Percentiles rank a stretch among this genome's conserved stretches.
These are phyloP conservation scores for Hirtodrosophila trivittata DNA, from an alignment of 2,888 invertebrate genomes.

Conservation along the genomic window DNA sequence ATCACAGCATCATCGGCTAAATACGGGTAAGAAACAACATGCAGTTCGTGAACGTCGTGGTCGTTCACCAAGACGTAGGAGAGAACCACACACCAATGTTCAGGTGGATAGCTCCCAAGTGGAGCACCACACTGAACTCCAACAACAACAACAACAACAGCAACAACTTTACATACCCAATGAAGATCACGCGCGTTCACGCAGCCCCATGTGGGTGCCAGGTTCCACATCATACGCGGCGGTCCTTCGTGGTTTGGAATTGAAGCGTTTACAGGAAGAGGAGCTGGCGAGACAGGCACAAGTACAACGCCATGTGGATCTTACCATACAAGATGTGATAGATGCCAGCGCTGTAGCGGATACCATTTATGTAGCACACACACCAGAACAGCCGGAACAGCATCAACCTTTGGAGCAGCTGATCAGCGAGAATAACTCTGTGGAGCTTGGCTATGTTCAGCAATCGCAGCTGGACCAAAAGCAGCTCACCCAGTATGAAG, in stretches of 20 bases:
- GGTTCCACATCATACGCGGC: constrained; percentile 92
- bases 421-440: constrained; percentile 23
- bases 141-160: constrained; percentile 39
- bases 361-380: constrained; percentile 44
- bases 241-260: constrained; percentile 87
- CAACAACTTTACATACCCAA: constrained; percentile 63
- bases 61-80: constrained; percentile 78
- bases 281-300: constrained; percentile 59
- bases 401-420: constrained; percentile 36
- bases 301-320: constrained; percentile 40
- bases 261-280: constrained; percentile 71
- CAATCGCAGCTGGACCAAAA: constrained; percentile 27
- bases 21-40: constrained; percentile 60
- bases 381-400: constrained; percentile 18
- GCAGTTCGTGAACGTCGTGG: constrained; percentile 70
- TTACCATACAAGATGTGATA: constrained; percentile 71
- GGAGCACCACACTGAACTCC: constrained; percentile 27
- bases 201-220: constrained; percentile 90
- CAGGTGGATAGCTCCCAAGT: constrained; percentile 23
- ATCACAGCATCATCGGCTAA: constrained; percentile 4
- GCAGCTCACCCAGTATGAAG: constrained; percentile 44
- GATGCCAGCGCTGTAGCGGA: constrained; percentile 56
- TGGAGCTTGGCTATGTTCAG: constrained; percentile 35
- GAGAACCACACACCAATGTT: constrained; percentile 31
- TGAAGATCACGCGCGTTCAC: constrained; percentile 85